Conservation (phyloP, 2,797 vertebrate species). For the Ctenopoma kingsleyae region DNA sequence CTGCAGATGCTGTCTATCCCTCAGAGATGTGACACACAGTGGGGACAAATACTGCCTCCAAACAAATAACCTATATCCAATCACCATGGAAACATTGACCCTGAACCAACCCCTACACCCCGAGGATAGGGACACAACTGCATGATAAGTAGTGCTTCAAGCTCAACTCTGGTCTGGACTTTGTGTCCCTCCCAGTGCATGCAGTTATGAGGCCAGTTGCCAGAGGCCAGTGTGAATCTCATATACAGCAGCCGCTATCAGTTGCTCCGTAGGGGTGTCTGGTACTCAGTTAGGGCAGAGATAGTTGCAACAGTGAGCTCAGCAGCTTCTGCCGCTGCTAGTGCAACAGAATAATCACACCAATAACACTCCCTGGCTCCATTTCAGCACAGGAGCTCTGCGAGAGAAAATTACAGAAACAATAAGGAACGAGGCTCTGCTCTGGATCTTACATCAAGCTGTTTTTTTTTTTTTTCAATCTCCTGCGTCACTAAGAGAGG, state of each 20-base stretch:
- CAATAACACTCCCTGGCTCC: conserved; percentile 53
- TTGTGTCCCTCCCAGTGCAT: conserved; percentile 40
- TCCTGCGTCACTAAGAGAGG: conserved; percentile 21
- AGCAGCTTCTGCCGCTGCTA: conserved; percentile 33
- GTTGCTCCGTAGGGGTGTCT: conserved; percentile 35
- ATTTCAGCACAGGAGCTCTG: conserved; percentile 52
- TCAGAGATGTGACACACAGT: conserved; percentile 28
- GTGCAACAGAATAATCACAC: conserved; percentile 58
- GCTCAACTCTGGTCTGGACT: conserved; percentile 35
- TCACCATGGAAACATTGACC: conserved; percentile 55
- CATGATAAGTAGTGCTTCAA: conserved; percentile 62
- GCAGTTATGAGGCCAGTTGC: conserved; percentile 54
- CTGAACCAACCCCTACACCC: conserved; percentile 18
- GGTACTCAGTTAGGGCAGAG: conserved; percentile 39
- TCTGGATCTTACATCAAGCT: conserved; percentile 28
- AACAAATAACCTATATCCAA: conserved; percentile 51
- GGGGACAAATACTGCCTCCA: conserved; percentile 36
- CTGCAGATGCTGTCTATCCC: conserved; percentile 14
- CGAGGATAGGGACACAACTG: conserved; percentile 36
- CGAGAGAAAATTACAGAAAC: conserved; percentile 62
- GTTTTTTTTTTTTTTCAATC: conserved; percentile 5
- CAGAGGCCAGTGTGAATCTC: conserved; percentile 65
- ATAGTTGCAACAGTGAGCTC: conserved; percentile 47
- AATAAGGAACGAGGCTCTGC: conserved; percentile 26
- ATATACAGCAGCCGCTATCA: conserved; percentile 59